Base-by-base conservation (phyloP, 2,888 invertebrate genomes). In the Drosophila hamatofila region DNA sequence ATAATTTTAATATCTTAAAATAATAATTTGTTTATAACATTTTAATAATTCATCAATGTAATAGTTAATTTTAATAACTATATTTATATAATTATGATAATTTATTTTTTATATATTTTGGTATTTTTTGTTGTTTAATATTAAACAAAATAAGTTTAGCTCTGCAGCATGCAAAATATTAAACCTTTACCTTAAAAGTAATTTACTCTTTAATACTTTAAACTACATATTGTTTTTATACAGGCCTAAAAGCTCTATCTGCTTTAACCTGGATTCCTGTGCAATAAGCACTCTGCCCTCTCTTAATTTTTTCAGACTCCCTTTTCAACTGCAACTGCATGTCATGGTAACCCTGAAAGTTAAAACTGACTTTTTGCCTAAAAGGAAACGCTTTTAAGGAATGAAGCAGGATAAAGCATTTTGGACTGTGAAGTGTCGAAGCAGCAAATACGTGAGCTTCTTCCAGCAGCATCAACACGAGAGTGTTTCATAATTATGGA, bases 401-500 rank as follows among this genome's bases (percentile, higher is more conserved):
- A n/a, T n/a, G n/a, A n/a, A n/a, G n/a, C n/a, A n/a, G 16, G 3
- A 41, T 8, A 5, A 55, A 23, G 21, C 12, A 63, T 12, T 44
- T 37, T 35, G 23, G 39, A 41, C n/a, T 37, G n/a, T 33, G 16
- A 46, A 44, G 16, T 56, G 41, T 42, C 30, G 18, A 16, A 25
- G 39, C 41, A 8, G 18, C 18, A 30, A 18, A 23, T 52, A 78
- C 70, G 66, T 71, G 70, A 75, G 57, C 27, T 72, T 71, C 52
- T 42, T 57, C 55, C 11, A n/a, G 52, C 27, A 14, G 56, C 14
- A 37, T 12, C 37, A 23, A 35, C 41, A 23, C 18, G 37, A 52
- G 60, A 39, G 51, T 66, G 49, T 27, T n/a, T n/a, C 58, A 70
- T 73, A 78, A 87, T 87, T 83, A 70, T 67, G 57, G 44, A 59